Evolutionary conservation across 2,888 invertebrate genomes (phyloP).

Genomic region (Polydrusus tereticollis): DNA sequence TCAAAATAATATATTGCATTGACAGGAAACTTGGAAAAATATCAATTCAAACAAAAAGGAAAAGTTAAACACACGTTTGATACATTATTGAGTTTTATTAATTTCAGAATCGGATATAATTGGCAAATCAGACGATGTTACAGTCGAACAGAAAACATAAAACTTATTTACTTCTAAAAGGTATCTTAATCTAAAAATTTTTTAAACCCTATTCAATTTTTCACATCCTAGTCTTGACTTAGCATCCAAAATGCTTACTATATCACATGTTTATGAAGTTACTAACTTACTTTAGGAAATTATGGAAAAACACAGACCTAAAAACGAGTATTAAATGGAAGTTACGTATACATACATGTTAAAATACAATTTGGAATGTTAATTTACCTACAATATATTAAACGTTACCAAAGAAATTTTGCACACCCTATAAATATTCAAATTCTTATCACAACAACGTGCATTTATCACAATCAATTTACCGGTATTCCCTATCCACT

Average conservation of each 20-base stretch:
- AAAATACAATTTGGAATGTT: conserved; percentile 15
- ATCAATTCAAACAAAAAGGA: neutral
- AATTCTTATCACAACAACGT: too few species aligned
- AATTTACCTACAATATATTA: neutral
- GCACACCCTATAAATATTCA: neutral
- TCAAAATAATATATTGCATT: too few species aligned
- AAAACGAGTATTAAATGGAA: neutral
- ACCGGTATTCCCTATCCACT: too few species aligned
- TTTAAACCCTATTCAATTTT: neutral
- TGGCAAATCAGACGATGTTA: neutral
- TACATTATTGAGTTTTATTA: neutral
- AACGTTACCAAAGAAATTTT: neutral
- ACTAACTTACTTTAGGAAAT: conserved; percentile 15
- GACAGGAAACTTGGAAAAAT: too few species aligned
- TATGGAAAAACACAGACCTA: conserved; percentile 11
- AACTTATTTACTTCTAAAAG: neutral
- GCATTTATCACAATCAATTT: too few species aligned
- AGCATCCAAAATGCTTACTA: conserved; percentile 12
- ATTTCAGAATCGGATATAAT: neutral
- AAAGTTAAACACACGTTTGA: neutral
- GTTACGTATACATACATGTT: neutral
- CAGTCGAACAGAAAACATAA: neutral
- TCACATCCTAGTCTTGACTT: neutral
- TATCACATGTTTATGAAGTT: conserved; percentile 27
- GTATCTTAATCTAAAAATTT: neutral